Percentiles rank a stretch among this genome's conserved stretches.
These are phyloP conservation scores for Vidua macroura DNA, from an alignment of 2,113 vertebrate genomes.

Conservation along the genomic window DNA sequence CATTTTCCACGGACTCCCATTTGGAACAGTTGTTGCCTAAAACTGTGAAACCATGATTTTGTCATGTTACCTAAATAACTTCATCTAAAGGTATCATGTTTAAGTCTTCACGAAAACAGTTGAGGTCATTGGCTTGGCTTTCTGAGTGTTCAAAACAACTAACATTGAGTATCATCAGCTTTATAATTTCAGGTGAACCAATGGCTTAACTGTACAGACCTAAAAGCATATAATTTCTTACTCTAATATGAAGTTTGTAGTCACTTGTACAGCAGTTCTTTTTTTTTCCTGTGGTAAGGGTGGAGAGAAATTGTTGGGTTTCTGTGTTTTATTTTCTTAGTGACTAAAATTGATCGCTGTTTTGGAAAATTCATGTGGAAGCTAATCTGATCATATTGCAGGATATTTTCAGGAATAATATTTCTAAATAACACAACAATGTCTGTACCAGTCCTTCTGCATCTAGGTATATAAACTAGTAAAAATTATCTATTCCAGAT, in stretches of 20 bases:
- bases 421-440: not conserved
- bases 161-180: not conserved
- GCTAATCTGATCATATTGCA: conserved; percentile 9
- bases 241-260: not conserved
- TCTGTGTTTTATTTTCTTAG: conserved; percentile 11
- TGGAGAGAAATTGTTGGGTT: conserved; percentile 7
- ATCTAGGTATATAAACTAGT: not conserved
- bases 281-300: not conserved
- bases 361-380: conserved; percentile 33
- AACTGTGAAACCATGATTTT: not conserved
- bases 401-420: not conserved
- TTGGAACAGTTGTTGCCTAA: not conserved
- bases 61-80: conserved; percentile 18
- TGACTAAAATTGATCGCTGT: conserved; percentile 44
- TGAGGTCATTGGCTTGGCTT: conserved; percentile 5
- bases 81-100: not conserved
- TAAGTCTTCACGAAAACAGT: not conserved
- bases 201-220: not conserved
- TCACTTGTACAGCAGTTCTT: not conserved
- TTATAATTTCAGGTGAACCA: not conserved
- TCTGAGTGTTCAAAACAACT: conserved; percentile 7
- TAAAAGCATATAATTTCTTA: conserved; percentile 26
- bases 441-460: not conserved
- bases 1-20: not conserved
- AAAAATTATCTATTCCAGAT: not conserved